Evolutionary conservation across 2,113 vertebrate species (phyloP).

Genomic region (Neotoma lepida): DNA sequence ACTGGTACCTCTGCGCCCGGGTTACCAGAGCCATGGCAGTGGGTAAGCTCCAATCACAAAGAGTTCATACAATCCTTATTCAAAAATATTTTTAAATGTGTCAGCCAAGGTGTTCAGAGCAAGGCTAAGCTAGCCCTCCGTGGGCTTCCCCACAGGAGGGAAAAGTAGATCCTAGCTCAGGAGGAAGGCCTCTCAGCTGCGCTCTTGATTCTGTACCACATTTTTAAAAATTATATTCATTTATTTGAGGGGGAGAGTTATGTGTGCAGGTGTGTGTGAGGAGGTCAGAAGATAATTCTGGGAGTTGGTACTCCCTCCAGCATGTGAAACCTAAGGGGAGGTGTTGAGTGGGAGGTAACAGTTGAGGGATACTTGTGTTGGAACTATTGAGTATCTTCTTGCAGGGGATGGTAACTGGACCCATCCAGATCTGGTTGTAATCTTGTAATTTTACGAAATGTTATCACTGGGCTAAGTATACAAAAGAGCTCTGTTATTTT

Average conservation of each 20-base stretch:
- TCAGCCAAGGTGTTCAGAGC: not conserved
- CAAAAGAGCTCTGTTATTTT: not conserved
- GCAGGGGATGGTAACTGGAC: too few relatives aligned
- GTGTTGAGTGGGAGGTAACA: not conserved
- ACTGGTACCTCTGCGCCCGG: not conserved
- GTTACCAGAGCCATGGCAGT: not conserved
- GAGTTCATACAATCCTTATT: not conserved
- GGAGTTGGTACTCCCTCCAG: not conserved
- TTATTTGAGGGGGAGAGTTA: not conserved
- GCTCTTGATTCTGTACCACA: not conserved
- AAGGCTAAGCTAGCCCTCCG: not conserved
- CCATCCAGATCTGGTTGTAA: not conserved
- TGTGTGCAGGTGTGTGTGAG: not conserved
- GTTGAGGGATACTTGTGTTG: not conserved
- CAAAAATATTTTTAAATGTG: not conserved
- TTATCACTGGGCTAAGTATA: not conserved
- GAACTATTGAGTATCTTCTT: not conserved
- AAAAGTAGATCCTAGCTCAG: not conserved
- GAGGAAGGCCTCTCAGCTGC: not conserved
- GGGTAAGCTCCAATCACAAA: not conserved
- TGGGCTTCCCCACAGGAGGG: not conserved
- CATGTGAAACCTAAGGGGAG: too few relatives aligned
- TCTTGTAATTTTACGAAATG: not conserved
- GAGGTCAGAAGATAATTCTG: not conserved
- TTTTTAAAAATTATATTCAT: not conserved